Conservation (phyloP, 92 coral and sea anemone species). For the Parazoanthus swiftii region DNA sequence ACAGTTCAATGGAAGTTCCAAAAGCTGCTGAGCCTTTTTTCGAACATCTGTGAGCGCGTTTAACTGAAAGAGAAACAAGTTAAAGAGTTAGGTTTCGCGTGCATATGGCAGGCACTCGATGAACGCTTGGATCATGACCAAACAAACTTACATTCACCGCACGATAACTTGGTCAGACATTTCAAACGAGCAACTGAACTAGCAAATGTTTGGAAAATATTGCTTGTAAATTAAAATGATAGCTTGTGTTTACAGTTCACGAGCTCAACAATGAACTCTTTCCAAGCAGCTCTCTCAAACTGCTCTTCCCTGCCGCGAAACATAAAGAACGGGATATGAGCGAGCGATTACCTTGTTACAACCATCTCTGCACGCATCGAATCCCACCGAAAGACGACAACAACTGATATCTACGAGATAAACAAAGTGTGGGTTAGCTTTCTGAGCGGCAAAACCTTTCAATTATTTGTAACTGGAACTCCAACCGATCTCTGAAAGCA, state of each 20-base stretch:
- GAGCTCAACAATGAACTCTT: conserved; percentile 36
- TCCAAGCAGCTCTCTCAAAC: conserved; percentile 44
- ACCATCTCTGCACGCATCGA: conserved; percentile 80
- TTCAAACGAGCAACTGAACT: background rate
- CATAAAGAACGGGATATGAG: conserved; percentile 63
- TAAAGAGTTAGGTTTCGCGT: conserved; percentile 34
- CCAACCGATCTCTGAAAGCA: conserved; percentile 17
- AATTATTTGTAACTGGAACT: background rate
- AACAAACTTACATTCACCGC: background rate
- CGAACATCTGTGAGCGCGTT: conserved; percentile 78
- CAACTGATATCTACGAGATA: conserved; percentile 77
- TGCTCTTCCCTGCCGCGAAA: conserved; percentile 82
- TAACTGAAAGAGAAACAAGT: conserved; percentile 67
- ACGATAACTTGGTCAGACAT: background rate
- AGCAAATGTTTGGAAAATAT: conserved; percentile 33
- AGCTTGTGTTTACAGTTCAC: conserved; percentile 38
- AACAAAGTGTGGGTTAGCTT: conserved; percentile 32
- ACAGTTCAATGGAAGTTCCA: conserved; percentile 88
- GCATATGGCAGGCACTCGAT: background rate
- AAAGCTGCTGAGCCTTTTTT: conserved; percentile 68
- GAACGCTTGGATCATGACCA: conserved; percentile 4
- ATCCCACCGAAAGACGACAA: conserved; percentile 81
- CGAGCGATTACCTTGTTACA: conserved; percentile 85
- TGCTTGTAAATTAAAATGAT: conserved; percentile 13
- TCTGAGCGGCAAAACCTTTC: background rate